Base-by-base conservation (phyloP, 2,113 vertebrate genomes). In the Phoxinus phoxinus region DNA sequence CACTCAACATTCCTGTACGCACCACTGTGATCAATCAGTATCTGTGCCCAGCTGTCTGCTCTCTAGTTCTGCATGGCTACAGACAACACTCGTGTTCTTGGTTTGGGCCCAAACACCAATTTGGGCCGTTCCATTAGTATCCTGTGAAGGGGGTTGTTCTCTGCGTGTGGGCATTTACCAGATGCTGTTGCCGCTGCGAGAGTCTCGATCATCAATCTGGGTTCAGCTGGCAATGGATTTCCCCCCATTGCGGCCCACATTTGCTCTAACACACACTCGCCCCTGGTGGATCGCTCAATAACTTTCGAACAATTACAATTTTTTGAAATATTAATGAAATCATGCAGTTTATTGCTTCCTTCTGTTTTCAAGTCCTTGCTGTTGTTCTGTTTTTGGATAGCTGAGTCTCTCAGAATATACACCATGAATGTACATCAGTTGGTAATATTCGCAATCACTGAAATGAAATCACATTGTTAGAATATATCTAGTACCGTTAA, bases 101-200 rank as follows among this genome's bases (percentile, higher is more conserved):
- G 85, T 88, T 85, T 76, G 71, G 71, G 63, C 61, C 77, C 84
- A 87, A 63, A 86, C 58, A 73, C 76, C 82, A 84, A 81, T 88
- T 84, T 87, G 86, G 87, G 71, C 56, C 53, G 13, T 87, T 85
- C 89, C 89, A 89, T 85, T 89, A 85, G 85, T 61, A 67, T 69
- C 27, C 78, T 85, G 48, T 6, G 48, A 72, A 72, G 81, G 67
- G 81, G 87, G 67, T 87, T 86, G 87, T 90, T 89, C 90, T 77
- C 87, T 21, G 78, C 83, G 67, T 74, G 90, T 61, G 46, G 58
- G 72, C 86, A 75, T 84, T 89, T 91, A 89, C 79, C 85, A 87
- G 86, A 85, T 84, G 77, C 63, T 80, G 85, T 46, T 69, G 79
- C 86, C 37, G 58, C 86, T 84, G 86, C 6, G 84, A 87, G 81